Percentiles rank a stretch among this genome's conserved stretches.
phyloP scores from a whole-genome alignment of 2,888 invertebrate species.

The Cheilosia soror region DNA sequence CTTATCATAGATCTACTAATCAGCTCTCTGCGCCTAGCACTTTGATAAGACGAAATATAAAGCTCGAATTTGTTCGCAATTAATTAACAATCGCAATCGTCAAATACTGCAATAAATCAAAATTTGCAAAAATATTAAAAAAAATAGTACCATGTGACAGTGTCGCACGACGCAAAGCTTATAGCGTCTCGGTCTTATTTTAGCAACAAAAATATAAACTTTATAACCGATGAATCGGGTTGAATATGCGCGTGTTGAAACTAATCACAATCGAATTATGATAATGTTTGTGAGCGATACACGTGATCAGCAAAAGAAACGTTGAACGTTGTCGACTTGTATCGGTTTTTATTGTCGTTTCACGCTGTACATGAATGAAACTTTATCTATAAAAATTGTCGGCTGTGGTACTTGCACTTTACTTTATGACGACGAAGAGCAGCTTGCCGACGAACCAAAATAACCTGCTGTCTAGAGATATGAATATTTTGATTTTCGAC shows the following conservation, averaged over 20 bases:
- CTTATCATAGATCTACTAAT: too few relatives aligned
- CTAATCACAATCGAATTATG: constrained; percentile 40
- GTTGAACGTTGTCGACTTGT: constrained; percentile 2
- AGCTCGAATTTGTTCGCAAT: too few relatives aligned
- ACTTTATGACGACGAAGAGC: constrained; percentile 24
- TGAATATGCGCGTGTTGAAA: constrained; percentile 37
- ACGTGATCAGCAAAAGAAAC: constrained; percentile 53
- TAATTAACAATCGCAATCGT: not conserved
- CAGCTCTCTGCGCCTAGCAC: too few relatives aligned
- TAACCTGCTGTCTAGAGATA: constrained; percentile 17
- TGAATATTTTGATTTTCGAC: constrained; percentile 20
- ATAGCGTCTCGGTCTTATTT: not conserved
- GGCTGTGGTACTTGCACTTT: constrained; percentile 19
- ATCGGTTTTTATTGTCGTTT: constrained; percentile 37
- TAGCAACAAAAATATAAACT: not conserved
- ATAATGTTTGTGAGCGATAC: constrained; percentile 50
- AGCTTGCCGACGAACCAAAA: constrained; percentile 21
- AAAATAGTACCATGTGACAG: not conserved
- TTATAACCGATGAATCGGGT: constrained; percentile 39
- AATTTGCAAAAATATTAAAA: constrained; percentile 11
- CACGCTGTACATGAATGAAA: constrained; percentile 64
- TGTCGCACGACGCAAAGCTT: not conserved
- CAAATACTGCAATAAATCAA: constrained; percentile 23
- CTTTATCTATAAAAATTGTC: constrained; percentile 34
- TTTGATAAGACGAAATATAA: too few relatives aligned